phyloP scores from a whole-genome alignment of 2,113 vertebrate genomes.

The Hyla sarda region DNA sequence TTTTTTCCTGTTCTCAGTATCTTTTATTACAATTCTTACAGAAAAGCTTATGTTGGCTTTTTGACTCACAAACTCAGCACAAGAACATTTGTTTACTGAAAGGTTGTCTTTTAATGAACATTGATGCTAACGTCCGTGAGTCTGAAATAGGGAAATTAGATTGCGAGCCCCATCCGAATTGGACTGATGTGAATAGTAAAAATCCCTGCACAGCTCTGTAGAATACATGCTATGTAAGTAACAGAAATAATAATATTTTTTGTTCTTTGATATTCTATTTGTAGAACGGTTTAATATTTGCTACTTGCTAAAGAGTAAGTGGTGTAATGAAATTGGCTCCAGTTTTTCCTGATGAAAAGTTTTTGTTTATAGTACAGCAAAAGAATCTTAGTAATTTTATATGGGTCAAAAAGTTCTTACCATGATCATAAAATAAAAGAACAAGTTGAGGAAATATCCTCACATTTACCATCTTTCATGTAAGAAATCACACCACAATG shows the following conservation, averaged over 20 bases:
- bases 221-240: too few species aligned
- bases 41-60: too few species aligned
- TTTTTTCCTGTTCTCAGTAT: too few species aligned
- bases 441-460: neutral
- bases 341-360: neutral
- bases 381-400: conserved; percentile 6
- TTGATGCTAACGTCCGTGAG: too few species aligned
- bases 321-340: neutral
- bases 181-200: too few species aligned
- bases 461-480: neutral
- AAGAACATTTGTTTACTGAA: too few species aligned
- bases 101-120: too few species aligned
- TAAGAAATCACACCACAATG: conserved; percentile 12
- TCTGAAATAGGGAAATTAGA: too few species aligned
- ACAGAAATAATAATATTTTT: neutral
- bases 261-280: neutral
- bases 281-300: neutral
- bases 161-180: too few species aligned
- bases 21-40: too few species aligned
- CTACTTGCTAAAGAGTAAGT: neutral
- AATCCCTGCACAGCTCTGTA: too few species aligned
- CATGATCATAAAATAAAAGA: conserved; percentile 23
- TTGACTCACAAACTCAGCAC: too few species aligned
- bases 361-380: neutral
- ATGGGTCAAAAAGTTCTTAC: conserved; percentile 21